Percentiles rank a stretch among this genome's conserved stretches.
Evolutionary conservation across 2,888 invertebrate species (phyloP).

Genomic region (Eupithecia pulchellata): DNA sequence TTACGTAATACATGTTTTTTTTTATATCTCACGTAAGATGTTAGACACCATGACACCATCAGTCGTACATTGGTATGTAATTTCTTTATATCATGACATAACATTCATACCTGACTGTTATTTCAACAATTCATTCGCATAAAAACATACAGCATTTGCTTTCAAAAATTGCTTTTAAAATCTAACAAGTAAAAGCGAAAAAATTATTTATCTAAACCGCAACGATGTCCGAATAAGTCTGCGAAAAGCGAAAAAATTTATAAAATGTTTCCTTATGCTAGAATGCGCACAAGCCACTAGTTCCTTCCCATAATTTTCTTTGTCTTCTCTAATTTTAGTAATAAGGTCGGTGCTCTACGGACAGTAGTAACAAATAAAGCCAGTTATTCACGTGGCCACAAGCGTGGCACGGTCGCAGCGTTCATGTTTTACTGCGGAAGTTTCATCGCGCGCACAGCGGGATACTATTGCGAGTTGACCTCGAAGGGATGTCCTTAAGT

Average conservation of each 20-base stretch:
- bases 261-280: neutral
- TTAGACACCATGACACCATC: too few relatives aligned
- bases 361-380: slow-evolving; percentile 13
- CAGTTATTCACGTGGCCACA: slow-evolving; percentile 15
- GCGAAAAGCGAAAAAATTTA: neutral
- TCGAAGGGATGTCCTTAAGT: slow-evolving; percentile 16
- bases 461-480: slow-evolving; percentile 38
- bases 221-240: neutral
- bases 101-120: too few relatives aligned
- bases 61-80: too few relatives aligned
- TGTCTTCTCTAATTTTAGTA: neutral
- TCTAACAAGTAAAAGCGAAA: neutral
- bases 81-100: too few relatives aligned
- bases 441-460: slow-evolving; percentile 31
- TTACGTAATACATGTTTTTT: neutral
- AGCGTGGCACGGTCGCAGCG: neutral
- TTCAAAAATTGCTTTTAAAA: neutral
- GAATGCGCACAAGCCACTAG: neutral
- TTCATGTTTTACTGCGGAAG: slow-evolving; percentile 41
- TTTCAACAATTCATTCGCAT: neutral
- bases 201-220: neutral
- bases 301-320: neutral
- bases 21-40: neutral
- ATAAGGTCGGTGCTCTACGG: neutral
- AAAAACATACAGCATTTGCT: neutral